These are phyloP conservation scores for Larimichthys polyactis DNA, from an alignment of 2,113 vertebrate genomes.

Conservation along the genomic window DNA sequence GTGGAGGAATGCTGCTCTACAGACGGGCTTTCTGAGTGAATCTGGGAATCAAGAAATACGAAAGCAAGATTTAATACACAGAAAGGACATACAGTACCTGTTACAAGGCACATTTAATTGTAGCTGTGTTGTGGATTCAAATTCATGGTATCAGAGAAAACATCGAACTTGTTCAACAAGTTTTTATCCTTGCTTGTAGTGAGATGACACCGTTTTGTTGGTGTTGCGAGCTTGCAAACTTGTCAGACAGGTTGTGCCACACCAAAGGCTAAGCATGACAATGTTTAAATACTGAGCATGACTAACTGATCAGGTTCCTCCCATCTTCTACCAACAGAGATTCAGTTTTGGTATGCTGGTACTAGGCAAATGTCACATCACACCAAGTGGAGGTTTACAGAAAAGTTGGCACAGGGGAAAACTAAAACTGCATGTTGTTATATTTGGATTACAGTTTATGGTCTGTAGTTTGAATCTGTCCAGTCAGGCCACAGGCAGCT, in stretches of 20 bases:
- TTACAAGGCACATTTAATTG: background rate
- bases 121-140: background rate
- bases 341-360: background rate
- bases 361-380: background rate
- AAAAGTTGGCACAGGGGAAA: background rate
- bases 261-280: constrained; percentile 11
- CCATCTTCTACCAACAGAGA: background rate
- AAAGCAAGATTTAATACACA: background rate
- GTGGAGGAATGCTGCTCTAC: constrained; percentile 62
- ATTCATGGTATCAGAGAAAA: background rate
- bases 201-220: constrained; percentile 12
- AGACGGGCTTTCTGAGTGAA: constrained; percentile 39
- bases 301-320: background rate
- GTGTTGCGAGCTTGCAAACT: constrained; percentile 8
- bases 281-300: constrained; percentile 17
- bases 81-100: background rate
- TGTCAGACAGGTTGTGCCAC: constrained; percentile 42
- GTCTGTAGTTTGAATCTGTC: background rate
- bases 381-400: background rate
- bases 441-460: background rate
- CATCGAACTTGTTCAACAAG: constrained; percentile 32
- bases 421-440: background rate
- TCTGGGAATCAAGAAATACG: constrained; percentile 23
- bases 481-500: background rate
- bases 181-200: constrained; percentile 2